phyloP scores from a whole-genome alignment of 2,888 invertebrate species.

The Callyntrura sp. region DNA sequence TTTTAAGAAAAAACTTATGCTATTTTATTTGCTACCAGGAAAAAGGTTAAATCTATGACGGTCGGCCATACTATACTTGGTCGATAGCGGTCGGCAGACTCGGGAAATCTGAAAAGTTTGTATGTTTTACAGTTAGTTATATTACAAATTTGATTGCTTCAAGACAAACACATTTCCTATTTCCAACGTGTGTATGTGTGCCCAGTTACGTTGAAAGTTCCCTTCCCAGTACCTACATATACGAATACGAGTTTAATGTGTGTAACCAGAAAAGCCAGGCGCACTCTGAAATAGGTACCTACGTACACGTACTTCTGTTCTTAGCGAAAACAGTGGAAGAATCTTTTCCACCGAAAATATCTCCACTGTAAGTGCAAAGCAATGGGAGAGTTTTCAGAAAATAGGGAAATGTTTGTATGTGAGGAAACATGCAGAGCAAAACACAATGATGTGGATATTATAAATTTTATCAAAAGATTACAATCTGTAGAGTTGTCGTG shows the following conservation, averaged over 20 bases:
- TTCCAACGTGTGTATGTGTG: no score
- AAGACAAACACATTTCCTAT: background rate
- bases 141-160: slow-evolving; percentile 37
- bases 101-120: slow-evolving; percentile 43
- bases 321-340: slow-evolving; percentile 16
- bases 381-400: background rate
- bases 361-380: background rate
- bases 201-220: no score
- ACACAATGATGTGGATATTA: slow-evolving; percentile 33
- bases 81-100: slow-evolving; percentile 21
- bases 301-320: no score
- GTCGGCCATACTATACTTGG: no score
- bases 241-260: no score
- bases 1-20: background rate
- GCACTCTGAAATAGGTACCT: slow-evolving; percentile 38
- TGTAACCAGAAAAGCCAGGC: slow-evolving; percentile 7
- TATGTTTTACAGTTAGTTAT: slow-evolving; percentile 35
- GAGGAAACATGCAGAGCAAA: slow-evolving; percentile 1
- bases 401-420: background rate
- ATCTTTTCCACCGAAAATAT: background rate
- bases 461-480: slow-evolving; percentile 58
- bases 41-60: slow-evolving; percentile 25
- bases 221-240: no score
- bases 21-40: background rate
- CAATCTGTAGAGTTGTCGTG: slow-evolving; percentile 58